A percentile compares a stretch with the other conserved stretches of the same genome.
Evolutionary conservation across 30 jellyfish, hydroid and myxozoan species (phyloP).

Genomic region (Nemopilema nomurai): DNA sequence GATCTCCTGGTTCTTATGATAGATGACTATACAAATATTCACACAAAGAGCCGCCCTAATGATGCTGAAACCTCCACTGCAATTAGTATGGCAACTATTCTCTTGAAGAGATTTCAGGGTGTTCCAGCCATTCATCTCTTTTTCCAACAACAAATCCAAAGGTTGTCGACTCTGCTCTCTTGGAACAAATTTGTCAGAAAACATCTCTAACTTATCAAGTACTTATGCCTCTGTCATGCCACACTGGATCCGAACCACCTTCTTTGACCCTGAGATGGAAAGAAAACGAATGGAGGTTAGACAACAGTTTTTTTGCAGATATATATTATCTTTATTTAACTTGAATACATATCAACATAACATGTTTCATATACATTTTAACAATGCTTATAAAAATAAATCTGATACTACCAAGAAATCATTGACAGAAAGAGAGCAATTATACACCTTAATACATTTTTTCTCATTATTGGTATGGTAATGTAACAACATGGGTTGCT

Average conservation of each 20-base stretch:
- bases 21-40: constrained; percentile 23
- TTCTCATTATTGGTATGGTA: not conserved
- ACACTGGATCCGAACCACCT: constrained; percentile 14
- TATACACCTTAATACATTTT: not conserved
- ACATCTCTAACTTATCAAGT: not conserved
- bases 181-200: not conserved
- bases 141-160: not conserved
- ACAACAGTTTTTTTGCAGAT: not conserved
- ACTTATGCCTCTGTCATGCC: constrained; percentile 29
- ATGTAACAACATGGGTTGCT: not conserved
- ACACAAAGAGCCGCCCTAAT: constrained; percentile 3
- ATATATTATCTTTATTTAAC: not conserved
- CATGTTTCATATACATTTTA: not conserved
- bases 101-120: constrained; percentile 7
- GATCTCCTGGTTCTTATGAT: constrained; percentile 27
- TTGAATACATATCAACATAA: not conserved
- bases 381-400: not conserved
- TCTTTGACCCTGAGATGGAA: constrained; percentile 35
- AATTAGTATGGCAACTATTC: constrained; percentile 41
- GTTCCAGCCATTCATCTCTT: constrained; percentile 19
- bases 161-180: not conserved
- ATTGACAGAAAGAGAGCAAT: not conserved
- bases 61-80: constrained; percentile 14
- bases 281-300: not conserved
- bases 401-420: not conserved